A percentile compares a stretch with the other conserved stretches of the same genome.
These are phyloP conservation scores for Pheosia gnoma DNA, from an alignment of 2,888 invertebrate genomes.

Conservation along the genomic window DNA sequence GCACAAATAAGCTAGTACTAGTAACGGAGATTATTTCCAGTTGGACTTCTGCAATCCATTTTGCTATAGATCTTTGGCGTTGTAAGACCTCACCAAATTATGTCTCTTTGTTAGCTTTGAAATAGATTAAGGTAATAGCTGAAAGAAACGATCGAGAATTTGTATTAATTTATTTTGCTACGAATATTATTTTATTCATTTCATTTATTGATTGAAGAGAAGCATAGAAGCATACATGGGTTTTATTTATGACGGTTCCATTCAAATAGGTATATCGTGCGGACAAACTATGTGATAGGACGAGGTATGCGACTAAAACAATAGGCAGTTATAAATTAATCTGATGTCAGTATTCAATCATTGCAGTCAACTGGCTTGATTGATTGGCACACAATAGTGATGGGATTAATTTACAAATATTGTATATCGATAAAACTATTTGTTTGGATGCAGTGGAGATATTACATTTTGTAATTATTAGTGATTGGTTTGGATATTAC, in stretches of 20 bases:
- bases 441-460: no score
- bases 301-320: neutral
- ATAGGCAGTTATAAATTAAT: constrained; percentile 29
- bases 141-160: constrained; percentile 14
- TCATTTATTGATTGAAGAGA: constrained; percentile 5
- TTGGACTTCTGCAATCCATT: constrained; percentile 10
- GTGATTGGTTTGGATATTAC: no score
- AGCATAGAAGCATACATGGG: neutral
- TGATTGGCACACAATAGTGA: constrained; percentile 21
- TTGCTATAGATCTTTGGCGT: neutral
- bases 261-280: no score
- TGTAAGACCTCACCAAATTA: constrained; percentile 22
- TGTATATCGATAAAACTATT: neutral
- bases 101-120: constrained; percentile 18
- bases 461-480: no score
- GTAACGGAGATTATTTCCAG: no score
- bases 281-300: no score
- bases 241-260: neutral
- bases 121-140: constrained; percentile 27
- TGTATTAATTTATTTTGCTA: constrained; percentile 20
- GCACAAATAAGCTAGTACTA: no score
- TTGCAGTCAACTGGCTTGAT: constrained; percentile 28
- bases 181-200: constrained; percentile 19
- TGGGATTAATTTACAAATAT: neutral
- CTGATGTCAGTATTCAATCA: constrained; percentile 35